These are phyloP conservation scores for Anisognathus igniventris DNA, from an alignment of 2,797 vertebrate species.

Conservation along the genomic window DNA sequence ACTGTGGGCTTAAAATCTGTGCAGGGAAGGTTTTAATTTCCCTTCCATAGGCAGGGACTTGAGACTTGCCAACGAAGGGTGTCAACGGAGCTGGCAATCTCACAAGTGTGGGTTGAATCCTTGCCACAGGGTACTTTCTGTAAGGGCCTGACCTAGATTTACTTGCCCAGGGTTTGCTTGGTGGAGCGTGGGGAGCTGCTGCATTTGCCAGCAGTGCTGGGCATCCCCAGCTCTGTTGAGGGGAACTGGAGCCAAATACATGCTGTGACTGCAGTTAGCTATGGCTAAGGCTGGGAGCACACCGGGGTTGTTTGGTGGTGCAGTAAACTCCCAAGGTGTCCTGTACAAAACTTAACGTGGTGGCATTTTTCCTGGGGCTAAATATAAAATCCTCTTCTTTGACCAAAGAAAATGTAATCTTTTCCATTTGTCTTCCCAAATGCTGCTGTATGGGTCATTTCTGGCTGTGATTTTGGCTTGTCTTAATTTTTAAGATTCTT, in stretches of 20 bases:
- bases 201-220: rapidly evolving
- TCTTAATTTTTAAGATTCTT: conserved; percentile 5
- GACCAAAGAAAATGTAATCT: not conserved
- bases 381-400: not conserved
- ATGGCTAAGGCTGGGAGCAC: not conserved
- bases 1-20: not conserved
- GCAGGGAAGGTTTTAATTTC: not conserved
- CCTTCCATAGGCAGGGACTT: not conserved
- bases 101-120: not conserved
- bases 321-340: not conserved
- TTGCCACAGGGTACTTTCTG: not conserved
- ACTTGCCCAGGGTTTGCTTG: not conserved
- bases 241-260: not conserved
- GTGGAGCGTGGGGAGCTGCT: not conserved
- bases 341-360: not conserved
- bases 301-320: not conserved
- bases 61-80: not conserved
- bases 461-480: not conserved
- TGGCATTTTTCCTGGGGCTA: not conserved
- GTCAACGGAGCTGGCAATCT: not conserved
- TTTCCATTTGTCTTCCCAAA: not conserved
- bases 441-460: not conserved
- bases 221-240: not conserved
- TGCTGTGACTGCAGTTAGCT: not conserved
- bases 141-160: not conserved